Conservation (phyloP, 2,113 vertebrate genomes). For the Rhabdornis inornatus region DNA sequence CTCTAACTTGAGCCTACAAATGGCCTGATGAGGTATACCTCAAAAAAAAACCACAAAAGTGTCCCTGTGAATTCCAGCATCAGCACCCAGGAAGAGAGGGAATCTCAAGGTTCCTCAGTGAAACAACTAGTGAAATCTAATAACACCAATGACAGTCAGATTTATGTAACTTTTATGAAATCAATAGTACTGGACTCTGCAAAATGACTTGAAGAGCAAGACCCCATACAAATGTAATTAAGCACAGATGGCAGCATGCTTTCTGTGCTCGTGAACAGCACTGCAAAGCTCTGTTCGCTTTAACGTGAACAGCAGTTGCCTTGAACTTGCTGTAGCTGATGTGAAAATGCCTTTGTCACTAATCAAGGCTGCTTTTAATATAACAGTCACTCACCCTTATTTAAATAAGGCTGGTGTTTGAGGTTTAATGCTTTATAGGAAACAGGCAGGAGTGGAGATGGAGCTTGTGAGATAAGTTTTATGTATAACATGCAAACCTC, state of each 20-base stretch:
- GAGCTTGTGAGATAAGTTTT: not conserved
- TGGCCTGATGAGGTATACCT: not conserved
- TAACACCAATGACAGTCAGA: conserved; percentile 13
- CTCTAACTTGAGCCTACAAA: not conserved
- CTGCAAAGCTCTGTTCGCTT: not conserved
- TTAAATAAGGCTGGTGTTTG: not conserved
- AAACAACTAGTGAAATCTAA: conserved; percentile 1
- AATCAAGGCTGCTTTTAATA: not conserved
- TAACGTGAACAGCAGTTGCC: not conserved
- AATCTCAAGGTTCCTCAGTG: not conserved
- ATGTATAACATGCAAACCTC: accelerated
- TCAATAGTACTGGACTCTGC: conserved; percentile 35
- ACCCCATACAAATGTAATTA: conserved; percentile 45
- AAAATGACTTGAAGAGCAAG: conserved; percentile 26
- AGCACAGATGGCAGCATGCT: not conserved
- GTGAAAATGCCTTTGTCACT: conserved; percentile 2
- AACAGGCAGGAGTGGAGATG: not conserved
- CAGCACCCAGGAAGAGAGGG: not conserved
- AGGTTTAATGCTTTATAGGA: not conserved
- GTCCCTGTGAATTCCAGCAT: not conserved
- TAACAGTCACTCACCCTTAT: not conserved
- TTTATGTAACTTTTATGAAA: conserved; percentile 54
- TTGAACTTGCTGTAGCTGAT: conserved; percentile 31
- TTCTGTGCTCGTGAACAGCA: not conserved
- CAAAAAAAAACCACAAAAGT: not conserved